Evolutionary conservation across 2,797 vertebrate species (phyloP).

Genomic region (Neosalanx taihuensis): DNA sequence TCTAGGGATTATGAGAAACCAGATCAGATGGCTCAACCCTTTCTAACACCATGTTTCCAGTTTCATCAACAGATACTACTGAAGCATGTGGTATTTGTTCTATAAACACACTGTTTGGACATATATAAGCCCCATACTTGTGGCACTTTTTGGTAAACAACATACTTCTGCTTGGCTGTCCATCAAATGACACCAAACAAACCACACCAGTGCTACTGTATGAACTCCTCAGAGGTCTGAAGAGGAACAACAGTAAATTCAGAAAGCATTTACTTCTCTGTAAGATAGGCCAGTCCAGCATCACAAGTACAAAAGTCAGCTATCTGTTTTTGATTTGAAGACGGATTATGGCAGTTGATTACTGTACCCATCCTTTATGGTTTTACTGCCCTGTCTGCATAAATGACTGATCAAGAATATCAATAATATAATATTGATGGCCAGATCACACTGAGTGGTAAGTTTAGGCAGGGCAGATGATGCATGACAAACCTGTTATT

Average conservation of each 20-base stretch:
- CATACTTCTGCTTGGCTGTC: conserved; percentile 38
- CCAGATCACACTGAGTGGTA: background rate
- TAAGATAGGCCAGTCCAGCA: conserved; percentile 30
- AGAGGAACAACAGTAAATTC: background rate
- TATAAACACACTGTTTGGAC: conserved; percentile 47
- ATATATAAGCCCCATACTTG: conserved; percentile 57
- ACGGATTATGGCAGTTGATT: conserved; percentile 41
- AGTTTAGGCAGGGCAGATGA: background rate
- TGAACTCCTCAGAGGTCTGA: too few relatives aligned
- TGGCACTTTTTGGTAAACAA: conserved; percentile 44
- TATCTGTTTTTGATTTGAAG: conserved; percentile 53
- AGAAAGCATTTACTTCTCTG: background rate
- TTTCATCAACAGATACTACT: conserved; percentile 45
- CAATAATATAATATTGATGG: background rate
- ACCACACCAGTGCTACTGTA: too few relatives aligned
- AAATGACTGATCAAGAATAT: conserved; percentile 22
- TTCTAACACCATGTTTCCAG: conserved; percentile 44
- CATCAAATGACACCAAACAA: background rate
- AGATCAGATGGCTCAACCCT: conserved; percentile 31
- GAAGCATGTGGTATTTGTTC: conserved; percentile 63
- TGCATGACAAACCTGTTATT: background rate
- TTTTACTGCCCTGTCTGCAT: conserved; percentile 37
- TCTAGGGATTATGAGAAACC: conserved; percentile 17
- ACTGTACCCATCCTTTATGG: conserved; percentile 56
- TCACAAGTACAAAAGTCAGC: conserved; percentile 39